These are phyloP conservation scores for Champsocephalus gunnari DNA, from an alignment of 2,797 vertebrate species.

Conservation along the genomic window DNA sequence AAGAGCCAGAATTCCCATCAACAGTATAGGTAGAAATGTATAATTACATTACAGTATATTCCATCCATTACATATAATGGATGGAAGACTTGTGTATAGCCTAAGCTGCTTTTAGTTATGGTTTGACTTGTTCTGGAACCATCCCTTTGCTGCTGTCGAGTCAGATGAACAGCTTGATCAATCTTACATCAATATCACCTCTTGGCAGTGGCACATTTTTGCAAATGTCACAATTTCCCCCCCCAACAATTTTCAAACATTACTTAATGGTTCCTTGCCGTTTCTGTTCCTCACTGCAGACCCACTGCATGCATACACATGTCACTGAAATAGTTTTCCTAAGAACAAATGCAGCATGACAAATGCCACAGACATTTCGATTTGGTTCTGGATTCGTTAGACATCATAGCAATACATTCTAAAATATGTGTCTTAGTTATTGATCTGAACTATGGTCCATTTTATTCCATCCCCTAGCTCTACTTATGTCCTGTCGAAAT, in stretches of 20 bases:
- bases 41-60: neutral
- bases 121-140: constrained; percentile 40
- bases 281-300: constrained; percentile 7
- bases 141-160: constrained; percentile 54
- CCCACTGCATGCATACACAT: neutral
- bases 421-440: neutral
- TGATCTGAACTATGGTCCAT: constrained; percentile 18
- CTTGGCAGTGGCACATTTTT: constrained; percentile 28
- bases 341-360: neutral
- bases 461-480: neutral
- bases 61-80: constrained; percentile 3
- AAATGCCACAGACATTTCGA: neutral
- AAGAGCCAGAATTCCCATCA: too few species aligned
- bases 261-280: neutral
- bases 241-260: constrained; percentile 3
- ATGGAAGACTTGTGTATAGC: constrained; percentile 36
- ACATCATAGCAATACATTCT: constrained; percentile 7
- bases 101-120: constrained; percentile 35
- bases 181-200: constrained; percentile 55
- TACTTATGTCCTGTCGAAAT: constrained; percentile 11
- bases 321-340: neutral
- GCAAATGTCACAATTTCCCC: constrained; percentile 21
- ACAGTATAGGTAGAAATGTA: constrained; percentile 30
- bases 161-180: constrained; percentile 56
- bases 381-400: constrained; percentile 14